Percentiles rank a stretch among this genome's conserved stretches.
These are phyloP conservation scores for Limnothrissa miodon DNA, from an alignment of 2,113 vertebrate species.

Conservation along the genomic window DNA sequence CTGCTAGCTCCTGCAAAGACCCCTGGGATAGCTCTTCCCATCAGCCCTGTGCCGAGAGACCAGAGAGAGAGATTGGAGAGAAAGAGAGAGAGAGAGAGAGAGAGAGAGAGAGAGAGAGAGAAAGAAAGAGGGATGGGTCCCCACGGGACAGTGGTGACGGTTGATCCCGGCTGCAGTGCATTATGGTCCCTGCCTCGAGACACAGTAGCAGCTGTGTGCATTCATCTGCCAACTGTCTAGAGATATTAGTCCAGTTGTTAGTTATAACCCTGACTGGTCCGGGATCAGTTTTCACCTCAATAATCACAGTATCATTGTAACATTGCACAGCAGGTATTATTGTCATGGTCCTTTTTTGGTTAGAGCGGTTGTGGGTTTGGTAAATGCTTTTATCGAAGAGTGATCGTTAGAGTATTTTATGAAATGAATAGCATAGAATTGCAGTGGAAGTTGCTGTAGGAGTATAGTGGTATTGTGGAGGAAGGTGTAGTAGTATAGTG, in stretches of 20 bases:
- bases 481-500: background rate
- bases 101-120: too few species aligned
- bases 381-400: too few species aligned
- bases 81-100: too few species aligned
- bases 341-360: too few species aligned
- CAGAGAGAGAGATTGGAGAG: background rate
- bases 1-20: background rate
- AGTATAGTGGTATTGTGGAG: too few species aligned
- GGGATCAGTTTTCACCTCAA: background rate
- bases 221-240: background rate
- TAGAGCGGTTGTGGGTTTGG: too few species aligned
- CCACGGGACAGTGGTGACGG: background rate
- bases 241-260: background rate
- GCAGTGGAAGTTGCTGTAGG: too few species aligned
- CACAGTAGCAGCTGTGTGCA: background rate
- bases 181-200: background rate
- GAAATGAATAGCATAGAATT: too few species aligned
- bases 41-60: background rate
- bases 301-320: background rate
- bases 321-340: background rate
- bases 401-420: too few species aligned
- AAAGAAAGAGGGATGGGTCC: background rate
- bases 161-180: conserved; percentile 13
- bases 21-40: conserved; percentile 23
- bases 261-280: background rate